A percentile compares a stretch with the other conserved stretches of the same genome.
phyloP scores from a whole-genome alignment of 2,797 vertebrate species.

The Melanotaenia maccullochi region DNA sequence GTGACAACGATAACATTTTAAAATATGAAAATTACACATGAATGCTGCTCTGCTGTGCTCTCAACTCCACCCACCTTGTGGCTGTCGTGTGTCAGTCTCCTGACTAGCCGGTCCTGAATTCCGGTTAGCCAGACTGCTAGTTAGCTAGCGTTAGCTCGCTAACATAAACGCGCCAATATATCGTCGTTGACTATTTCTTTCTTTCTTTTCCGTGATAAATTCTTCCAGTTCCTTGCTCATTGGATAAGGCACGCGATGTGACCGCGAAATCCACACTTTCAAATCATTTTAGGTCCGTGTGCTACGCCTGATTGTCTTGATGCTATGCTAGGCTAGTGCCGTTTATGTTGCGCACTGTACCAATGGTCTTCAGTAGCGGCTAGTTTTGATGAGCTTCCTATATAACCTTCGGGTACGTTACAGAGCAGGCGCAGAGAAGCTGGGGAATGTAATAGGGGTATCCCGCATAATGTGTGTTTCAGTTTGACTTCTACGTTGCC shows the following conservation, averaged over 20 bases:
- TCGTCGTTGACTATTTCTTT: constrained; percentile 20
- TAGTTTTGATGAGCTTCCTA: constrained; percentile 42
- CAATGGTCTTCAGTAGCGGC: constrained; percentile 2
- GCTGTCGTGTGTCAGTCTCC: constrained; percentile 41
- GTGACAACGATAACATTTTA: not conserved
- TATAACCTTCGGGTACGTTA: constrained; percentile 58
- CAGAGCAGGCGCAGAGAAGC: constrained; percentile 68
- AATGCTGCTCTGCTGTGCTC: not conserved
- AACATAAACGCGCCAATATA: constrained; percentile 32
- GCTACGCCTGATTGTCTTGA: constrained; percentile 8
- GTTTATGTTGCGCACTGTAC: not conserved
- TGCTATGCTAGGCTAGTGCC: constrained; percentile 37
- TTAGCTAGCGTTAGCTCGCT: constrained; percentile 61
- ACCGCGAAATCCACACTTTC: constrained; percentile 12
- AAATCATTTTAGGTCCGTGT: constrained; percentile 13
- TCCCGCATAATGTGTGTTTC: constrained; percentile 21
- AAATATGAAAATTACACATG: not conserved
- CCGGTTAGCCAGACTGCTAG: constrained; percentile 64
- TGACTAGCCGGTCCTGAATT: constrained; percentile 45
- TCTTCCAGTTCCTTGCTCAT: not conserved
- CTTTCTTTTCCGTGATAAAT: constrained; percentile 28
- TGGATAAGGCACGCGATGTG: constrained; percentile 14
- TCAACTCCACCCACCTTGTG: constrained; percentile 75
- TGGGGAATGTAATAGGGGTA: constrained; percentile 27
- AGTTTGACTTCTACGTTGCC: constrained; percentile 9